Conservation (phyloP, 1,140 invertebrate species). For the Rhysida immarginata region DNA sequence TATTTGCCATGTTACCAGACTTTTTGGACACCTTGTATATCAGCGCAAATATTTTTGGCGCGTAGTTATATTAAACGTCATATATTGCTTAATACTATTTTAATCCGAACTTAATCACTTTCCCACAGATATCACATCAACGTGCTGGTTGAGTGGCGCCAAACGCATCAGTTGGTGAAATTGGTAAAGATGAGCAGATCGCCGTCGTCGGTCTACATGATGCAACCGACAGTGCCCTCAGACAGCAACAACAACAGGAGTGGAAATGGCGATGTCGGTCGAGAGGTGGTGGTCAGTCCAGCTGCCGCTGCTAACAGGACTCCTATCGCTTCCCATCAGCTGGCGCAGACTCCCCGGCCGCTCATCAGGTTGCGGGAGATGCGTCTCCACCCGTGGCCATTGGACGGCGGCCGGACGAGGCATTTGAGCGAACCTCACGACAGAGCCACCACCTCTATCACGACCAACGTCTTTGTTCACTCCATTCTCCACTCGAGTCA, state of each 20-base stretch:
- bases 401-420: no score
- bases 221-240: background rate
- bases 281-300: background rate
- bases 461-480: background rate
- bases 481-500: background rate
- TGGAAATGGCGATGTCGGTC: background rate
- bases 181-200: background rate
- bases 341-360: background rate
- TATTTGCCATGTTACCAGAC: no score
- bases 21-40: no score
- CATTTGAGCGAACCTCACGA: no score
- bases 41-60: no score
- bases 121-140: conserved; percentile 15
- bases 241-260: background rate
- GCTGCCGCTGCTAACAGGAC: no score
- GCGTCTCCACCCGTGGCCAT: background rate
- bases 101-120: background rate
- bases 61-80: background rate
- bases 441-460: background rate
- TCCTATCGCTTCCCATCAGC: background rate
- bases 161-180: background rate
- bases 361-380: background rate
- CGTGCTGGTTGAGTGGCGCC: background rate
- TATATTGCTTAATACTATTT: background rate
- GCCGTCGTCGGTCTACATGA: background rate